phyloP scores from a whole-genome alignment of 2,113 vertebrate genomes.

The Cichladusa arquata region DNA sequence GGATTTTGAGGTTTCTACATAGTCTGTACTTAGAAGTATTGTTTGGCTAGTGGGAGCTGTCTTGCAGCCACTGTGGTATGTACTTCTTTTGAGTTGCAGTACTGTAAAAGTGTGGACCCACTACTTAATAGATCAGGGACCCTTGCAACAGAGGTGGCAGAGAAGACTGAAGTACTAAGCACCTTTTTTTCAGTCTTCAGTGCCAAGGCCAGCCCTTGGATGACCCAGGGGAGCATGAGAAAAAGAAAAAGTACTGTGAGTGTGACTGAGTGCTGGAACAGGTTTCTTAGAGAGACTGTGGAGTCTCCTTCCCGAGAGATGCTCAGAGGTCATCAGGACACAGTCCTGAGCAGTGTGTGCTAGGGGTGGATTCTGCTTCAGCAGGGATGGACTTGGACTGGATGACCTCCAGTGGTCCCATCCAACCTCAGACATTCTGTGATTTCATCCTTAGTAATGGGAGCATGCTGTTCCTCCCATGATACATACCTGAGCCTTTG shows the following conservation, averaged over 20 bases:
- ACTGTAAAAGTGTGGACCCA: no score
- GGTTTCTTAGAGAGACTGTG: neutral
- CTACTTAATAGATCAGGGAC: neutral
- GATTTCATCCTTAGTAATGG: neutral
- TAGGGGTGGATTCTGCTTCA: neutral
- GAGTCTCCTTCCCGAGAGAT: neutral
- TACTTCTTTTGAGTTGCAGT: neutral
- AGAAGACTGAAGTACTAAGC: neutral
- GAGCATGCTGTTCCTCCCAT: neutral
- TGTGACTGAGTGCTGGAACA: neutral
- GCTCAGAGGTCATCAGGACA: neutral
- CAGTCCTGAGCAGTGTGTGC: neutral
- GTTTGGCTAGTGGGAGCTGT: neutral
- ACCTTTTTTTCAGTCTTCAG: neutral
- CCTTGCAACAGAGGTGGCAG: neutral
- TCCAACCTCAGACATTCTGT: neutral
- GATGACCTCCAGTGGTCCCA: neutral
- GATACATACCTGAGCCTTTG: neutral
- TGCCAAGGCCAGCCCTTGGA: neutral
- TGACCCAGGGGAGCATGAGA: neutral
- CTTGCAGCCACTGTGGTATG: neutral
- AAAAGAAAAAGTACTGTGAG: neutral
- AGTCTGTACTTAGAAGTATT: neutral
- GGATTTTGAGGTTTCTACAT: neutral
- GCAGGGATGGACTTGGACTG: neutral